A percentile compares a stretch with the other conserved stretches of the same genome.
Evolutionary conservation across 2,797 vertebrate species (phyloP).

Genomic region (Emys orbicularis): DNA sequence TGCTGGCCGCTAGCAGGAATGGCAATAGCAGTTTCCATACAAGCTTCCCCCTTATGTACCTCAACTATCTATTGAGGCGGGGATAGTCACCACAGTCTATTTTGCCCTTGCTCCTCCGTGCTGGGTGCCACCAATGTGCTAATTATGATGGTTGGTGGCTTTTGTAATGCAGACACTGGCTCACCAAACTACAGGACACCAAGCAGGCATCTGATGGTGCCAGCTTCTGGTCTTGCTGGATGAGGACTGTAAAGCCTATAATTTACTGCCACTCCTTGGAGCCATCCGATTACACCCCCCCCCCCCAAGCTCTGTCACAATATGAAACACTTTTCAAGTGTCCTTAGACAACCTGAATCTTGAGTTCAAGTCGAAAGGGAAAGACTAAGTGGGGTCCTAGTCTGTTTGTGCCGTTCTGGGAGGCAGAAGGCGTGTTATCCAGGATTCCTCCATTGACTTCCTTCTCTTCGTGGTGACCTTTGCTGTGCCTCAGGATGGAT

Average conservation of each 20-base stretch:
- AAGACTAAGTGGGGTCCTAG: background rate
- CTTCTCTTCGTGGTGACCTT: background rate
- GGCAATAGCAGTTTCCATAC: accelerated
- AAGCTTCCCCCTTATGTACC: background rate
- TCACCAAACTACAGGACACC: background rate
- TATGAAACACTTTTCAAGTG: background rate
- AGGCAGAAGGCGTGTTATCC: background rate
- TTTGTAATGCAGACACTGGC: background rate
- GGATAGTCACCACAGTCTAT: background rate
- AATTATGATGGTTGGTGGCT: accelerated
- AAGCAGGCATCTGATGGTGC: background rate
- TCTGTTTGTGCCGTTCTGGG: background rate
- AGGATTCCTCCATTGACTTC: background rate
- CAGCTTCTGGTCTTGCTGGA: background rate
- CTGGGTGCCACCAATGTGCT: background rate
- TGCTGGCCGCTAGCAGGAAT: background rate
- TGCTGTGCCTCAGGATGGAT: accelerated
- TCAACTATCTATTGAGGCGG: background rate
- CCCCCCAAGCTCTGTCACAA: background rate
- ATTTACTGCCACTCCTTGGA: no score
- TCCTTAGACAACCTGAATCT: background rate
- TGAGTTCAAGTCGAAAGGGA: background rate
- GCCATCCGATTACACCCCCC: background rate
- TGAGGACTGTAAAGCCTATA: background rate
- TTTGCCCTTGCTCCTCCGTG: background rate